Percentiles rank a stretch among this genome's conserved stretches.
These are phyloP conservation scores for Sylvicola cinctus DNA, from an alignment of 2,888 invertebrate genomes.

Conservation along the genomic window DNA sequence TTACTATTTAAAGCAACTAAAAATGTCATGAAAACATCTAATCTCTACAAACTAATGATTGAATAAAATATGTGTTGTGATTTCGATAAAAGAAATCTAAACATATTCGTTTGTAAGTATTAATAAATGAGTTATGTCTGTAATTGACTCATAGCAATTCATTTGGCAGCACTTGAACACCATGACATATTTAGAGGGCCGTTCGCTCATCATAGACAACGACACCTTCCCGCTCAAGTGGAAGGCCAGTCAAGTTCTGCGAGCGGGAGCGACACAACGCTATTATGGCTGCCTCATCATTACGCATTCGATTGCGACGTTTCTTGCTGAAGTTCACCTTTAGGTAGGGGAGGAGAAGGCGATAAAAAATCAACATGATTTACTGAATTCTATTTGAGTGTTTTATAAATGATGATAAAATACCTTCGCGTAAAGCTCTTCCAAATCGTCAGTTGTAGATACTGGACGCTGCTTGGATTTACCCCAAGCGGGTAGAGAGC, in stretches of 20 bases:
- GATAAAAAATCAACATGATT: conserved; percentile 2
- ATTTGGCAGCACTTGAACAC: too few relatives aligned
- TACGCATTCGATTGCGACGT: conserved; percentile 60
- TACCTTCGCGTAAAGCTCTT: conserved; percentile 50
- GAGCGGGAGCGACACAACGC: conserved; percentile 57
- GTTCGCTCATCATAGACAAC: conserved; percentile 67
- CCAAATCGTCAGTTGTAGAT: conserved; percentile 45
- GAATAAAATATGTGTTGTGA: too few relatives aligned
- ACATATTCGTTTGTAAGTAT: too few relatives aligned
- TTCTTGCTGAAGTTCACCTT: conserved; percentile 61
- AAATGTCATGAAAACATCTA: too few relatives aligned
- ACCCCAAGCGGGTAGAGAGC: conserved; percentile 52
- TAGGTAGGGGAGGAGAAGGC: too few relatives aligned
- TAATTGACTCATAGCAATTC: too few relatives aligned
- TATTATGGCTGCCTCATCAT: conserved; percentile 60
- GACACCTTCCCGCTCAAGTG: conserved; percentile 38
- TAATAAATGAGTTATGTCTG: too few relatives aligned
- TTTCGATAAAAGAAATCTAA: too few relatives aligned
- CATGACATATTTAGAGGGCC: conserved; percentile 35
- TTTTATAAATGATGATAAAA: conserved; percentile 4
- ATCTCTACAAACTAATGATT: too few relatives aligned
- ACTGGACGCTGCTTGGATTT: conserved; percentile 45
- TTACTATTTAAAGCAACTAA: too few relatives aligned
- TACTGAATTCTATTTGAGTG: neutral
- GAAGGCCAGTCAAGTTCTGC: conserved; percentile 24